These are phyloP conservation scores for Hassar affinis DNA, from an alignment of 2,113 vertebrate species.

Conservation along the genomic window DNA sequence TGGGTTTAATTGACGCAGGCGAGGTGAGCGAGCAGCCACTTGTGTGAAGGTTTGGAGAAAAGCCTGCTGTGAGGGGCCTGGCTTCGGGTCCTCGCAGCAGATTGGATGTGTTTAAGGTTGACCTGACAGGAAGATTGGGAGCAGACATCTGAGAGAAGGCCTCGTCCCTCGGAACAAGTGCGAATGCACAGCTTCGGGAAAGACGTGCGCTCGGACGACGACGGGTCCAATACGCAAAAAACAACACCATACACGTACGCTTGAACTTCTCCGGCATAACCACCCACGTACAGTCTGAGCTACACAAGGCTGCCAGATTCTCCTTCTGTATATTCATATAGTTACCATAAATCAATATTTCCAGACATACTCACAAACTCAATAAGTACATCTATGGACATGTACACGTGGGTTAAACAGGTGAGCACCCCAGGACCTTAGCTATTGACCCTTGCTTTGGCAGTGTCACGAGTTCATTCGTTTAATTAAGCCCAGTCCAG, in stretches of 20 bases:
- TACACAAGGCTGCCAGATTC: not conserved
- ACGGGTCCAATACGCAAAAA: conserved; percentile 27
- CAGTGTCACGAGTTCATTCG: conserved; percentile 63
- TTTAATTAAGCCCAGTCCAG: conserved; percentile 67
- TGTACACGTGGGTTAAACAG: conserved; percentile 49
- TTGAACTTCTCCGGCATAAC: not conserved
- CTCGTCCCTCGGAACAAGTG: conserved; percentile 54
- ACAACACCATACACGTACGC: not conserved
- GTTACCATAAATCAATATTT: conserved; percentile 52
- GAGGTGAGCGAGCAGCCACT: conserved; percentile 37
- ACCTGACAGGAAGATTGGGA: conserved; percentile 98
- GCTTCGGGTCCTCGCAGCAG: conserved; percentile 68
- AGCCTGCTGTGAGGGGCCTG: conserved; percentile 47
- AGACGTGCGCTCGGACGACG: conserved; percentile 25
- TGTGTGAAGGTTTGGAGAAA: conserved; percentile 37
- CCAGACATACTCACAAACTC: conserved; percentile 56
- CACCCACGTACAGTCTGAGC: conserved; percentile 10
- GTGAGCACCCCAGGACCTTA: conserved; percentile 58
- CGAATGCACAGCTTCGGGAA: conserved; percentile 59
- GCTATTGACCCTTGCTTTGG: conserved; percentile 66
- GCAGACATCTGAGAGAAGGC: conserved; percentile 77
- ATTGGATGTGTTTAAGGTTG: conserved; percentile 90
- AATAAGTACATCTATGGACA: conserved; percentile 23
- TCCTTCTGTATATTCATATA: not conserved
- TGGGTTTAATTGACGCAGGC: conserved; percentile 89